phyloP scores from a whole-genome alignment of 2,113 vertebrate species.

The Nematolebias whitei region DNA sequence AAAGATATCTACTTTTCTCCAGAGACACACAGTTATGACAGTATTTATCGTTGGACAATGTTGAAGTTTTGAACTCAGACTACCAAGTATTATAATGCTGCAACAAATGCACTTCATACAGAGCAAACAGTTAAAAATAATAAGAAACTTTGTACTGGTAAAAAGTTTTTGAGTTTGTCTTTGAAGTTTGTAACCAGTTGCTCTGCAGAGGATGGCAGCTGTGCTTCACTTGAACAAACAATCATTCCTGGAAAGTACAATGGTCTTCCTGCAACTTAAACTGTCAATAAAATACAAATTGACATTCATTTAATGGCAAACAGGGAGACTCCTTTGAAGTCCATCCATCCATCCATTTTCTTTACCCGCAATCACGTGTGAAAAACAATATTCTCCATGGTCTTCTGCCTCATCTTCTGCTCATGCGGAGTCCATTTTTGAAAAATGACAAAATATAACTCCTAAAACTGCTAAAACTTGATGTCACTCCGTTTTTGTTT shows the following conservation, averaged over 20 bases:
- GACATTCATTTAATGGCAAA: too few relatives aligned
- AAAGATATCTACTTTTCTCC: neutral
- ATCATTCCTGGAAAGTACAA: neutral
- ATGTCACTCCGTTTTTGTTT: too few relatives aligned
- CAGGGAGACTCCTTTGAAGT: too few relatives aligned
- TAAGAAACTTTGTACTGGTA: neutral
- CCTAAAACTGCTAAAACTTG: too few relatives aligned
- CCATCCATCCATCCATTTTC: too few relatives aligned
- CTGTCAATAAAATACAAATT: too few relatives aligned
- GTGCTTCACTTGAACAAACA: slow-evolving; percentile 1
- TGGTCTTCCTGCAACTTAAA: neutral
- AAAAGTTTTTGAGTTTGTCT: neutral
- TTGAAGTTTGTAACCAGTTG: neutral
- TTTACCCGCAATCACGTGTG: too few relatives aligned
- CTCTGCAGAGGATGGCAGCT: neutral
- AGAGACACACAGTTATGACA: neutral
- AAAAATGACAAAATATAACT: too few relatives aligned
- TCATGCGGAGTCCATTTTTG: too few relatives aligned
- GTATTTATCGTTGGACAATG: neutral
- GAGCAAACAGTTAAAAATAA: slow-evolving; percentile 4
- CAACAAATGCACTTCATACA: neutral
- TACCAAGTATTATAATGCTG: neutral
- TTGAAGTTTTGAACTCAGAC: neutral
- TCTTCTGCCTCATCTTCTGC: too few relatives aligned
- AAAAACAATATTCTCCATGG: too few relatives aligned